Evolutionary conservation across 2,113 vertebrate genomes (phyloP), one percentile per base, ranked within the genome.

Genomic region (Aldabrachelys gigantea): DNA sequence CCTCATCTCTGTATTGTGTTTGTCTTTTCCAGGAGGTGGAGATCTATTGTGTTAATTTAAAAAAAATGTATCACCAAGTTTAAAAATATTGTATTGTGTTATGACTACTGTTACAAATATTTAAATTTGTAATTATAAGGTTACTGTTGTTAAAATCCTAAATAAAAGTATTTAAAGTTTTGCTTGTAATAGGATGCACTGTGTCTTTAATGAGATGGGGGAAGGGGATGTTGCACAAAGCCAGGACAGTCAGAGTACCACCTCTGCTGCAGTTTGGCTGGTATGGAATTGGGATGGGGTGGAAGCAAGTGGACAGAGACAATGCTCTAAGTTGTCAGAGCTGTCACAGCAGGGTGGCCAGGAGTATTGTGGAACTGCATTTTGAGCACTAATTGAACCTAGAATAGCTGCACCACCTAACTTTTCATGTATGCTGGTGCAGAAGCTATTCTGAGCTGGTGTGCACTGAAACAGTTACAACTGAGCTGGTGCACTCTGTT

Each of bases 51-150:
- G 97, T 97, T 91, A 97, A 96, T 96, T 96, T 89, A 92, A 95
- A 88, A 83, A 78, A 94, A 92, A 93, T 93, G 93, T 97, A 96
- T 96, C 96, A 96, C 53, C n/a, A 97, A 97, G 91, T 94, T 97
- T 80, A 92, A 97, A 94, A 96, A 92, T 95, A 96, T 94, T 97
- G 96, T 88, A 96, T 81, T 95, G 96, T 97, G 95, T 97, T 97
- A 92, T 97, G 97, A 97, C 97, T 97, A 96, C 96, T 97, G 97
- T 97, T 97, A 95, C 53, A 97, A 95, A 97, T 96, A 97, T 97
- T 97, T 97, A 97, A 97, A 96, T 97, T 97, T 97, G 97, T 97
- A 97, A 97, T 94, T 95, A 95, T 96, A 97, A 97, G 96, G 96
- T 97, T 96, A 96, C 96, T 96, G 96, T 96, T 97, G 97, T 97